Conservation (phyloP, 2,113 vertebrate genomes). For the Serinus canaria region DNA sequence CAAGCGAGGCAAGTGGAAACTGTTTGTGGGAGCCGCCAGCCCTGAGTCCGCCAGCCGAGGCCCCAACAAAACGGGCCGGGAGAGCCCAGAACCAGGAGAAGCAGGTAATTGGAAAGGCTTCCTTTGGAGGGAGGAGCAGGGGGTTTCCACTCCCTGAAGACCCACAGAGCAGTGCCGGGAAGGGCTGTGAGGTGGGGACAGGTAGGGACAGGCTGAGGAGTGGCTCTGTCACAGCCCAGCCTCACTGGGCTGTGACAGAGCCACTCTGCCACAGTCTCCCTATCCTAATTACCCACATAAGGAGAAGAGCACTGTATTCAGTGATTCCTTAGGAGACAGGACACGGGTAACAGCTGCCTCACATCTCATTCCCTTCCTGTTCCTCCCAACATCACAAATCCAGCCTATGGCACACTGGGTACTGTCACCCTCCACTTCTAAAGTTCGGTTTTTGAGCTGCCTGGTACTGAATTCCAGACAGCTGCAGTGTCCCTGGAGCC, state of each 20-base stretch:
- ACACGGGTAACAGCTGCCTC: rapidly evolving
- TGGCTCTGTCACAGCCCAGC: background rate
- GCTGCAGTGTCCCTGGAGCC: background rate
- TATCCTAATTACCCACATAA: too few species aligned
- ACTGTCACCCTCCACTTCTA: background rate
- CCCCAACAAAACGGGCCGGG: constrained; percentile 81
- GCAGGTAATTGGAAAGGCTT: constrained; percentile 67
- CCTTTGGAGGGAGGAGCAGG: background rate
- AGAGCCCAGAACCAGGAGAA: constrained; percentile 77
- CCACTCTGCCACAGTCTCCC: rapidly evolving
- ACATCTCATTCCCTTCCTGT: rapidly evolving
- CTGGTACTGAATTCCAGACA: background rate
- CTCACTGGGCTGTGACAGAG: background rate
- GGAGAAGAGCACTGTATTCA: rapidly evolving
- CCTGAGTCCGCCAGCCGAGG: constrained; percentile 85
- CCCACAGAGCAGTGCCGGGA: rapidly evolving
- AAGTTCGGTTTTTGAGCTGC: background rate
- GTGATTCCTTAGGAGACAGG: background rate
- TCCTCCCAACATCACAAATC: rapidly evolving
- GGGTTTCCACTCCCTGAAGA: background rate
- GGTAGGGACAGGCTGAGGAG: background rate
- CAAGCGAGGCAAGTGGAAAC: constrained; percentile 90
- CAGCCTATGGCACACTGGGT: rapidly evolving
- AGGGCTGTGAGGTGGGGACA: background rate
- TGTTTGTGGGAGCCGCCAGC: constrained; percentile 83